Evolutionary conservation across 1,140 invertebrate species (phyloP).

Genomic region (Drosophila repletoides): DNA sequence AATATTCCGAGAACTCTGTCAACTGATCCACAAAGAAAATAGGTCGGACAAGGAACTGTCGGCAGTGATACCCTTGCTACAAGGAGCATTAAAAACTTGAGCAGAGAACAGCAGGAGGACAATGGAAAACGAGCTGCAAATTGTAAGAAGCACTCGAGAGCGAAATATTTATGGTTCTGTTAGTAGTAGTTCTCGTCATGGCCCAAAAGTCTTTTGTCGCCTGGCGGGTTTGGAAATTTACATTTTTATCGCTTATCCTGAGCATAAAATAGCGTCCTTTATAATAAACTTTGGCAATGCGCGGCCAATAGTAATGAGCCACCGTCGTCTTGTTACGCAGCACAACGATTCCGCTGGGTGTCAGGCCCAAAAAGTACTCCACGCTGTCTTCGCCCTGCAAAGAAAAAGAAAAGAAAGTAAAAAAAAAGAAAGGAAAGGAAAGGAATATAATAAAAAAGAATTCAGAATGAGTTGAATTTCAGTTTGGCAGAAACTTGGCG

Average conservation of each 20-base stretch:
- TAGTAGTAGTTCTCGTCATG: conserved; percentile 14
- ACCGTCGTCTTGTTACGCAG: conserved; percentile 98
- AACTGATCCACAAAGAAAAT: no score
- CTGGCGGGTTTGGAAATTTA: conserved; percentile 84
- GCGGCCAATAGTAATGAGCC: conserved; percentile 99
- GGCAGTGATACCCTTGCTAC: conserved; percentile 34
- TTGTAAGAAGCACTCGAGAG: conserved; percentile 71
- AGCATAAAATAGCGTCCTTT: conserved; percentile 98
- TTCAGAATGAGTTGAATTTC: conserved; percentile 51
- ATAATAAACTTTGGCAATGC: conserved; percentile 97
- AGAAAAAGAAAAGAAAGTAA: conserved; percentile 68
- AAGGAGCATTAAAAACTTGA: conserved; percentile 30
- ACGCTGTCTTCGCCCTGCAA: conserved; percentile 97
- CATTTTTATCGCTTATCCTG: conserved; percentile 96
- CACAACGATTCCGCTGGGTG: conserved; percentile 98
- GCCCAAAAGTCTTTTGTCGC: conserved; percentile 47
- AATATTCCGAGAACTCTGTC: no score
- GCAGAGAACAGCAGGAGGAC: no score
- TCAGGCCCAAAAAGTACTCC: conserved; percentile 97
- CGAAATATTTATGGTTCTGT: conserved; percentile 64
- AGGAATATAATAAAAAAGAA: no score
- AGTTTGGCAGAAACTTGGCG: conserved; percentile 42
- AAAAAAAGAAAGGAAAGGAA: conserved; percentile 51
- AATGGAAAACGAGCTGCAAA: conserved; percentile 69
- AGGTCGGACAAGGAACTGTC: neutral